A percentile compares a stretch with the other conserved stretches of the same genome.
Evolutionary conservation across 1,140 invertebrate species (phyloP).

Genomic region (Musca domestica): DNA sequence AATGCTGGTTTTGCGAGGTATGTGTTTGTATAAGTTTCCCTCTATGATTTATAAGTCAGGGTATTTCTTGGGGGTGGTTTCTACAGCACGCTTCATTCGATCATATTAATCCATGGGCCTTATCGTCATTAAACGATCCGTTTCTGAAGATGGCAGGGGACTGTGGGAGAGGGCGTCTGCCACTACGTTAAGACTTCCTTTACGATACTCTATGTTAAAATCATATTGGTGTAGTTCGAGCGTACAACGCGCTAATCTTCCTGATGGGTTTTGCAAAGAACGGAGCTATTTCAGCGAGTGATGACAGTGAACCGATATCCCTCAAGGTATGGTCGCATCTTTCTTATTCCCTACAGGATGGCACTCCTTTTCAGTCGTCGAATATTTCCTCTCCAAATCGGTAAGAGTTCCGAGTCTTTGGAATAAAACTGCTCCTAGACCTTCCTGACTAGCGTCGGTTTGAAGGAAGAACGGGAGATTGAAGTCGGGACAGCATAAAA

Average conservation of each 20-base stretch:
- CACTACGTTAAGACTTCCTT: neutral
- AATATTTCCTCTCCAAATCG: no score
- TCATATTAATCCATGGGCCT: neutral
- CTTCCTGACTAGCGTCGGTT: neutral
- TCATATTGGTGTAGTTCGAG: no score
- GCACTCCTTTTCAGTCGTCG: no score
- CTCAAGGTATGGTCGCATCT: neutral
- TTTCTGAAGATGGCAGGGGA: neutral
- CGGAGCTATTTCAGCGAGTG: no score
- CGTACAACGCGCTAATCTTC: no score
- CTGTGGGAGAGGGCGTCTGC: neutral
- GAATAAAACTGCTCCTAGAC: neutral
- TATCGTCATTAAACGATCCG: neutral
- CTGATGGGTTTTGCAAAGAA: no score
- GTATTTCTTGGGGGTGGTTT: neutral
- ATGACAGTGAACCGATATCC: no score
- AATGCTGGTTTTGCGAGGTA: neutral
- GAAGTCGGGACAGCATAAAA: no score
- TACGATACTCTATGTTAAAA: no score
- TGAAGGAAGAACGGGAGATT: no score
- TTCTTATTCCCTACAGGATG: neutral
- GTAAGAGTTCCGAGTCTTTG: neutral
- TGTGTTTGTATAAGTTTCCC: neutral
- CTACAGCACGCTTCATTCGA: neutral
- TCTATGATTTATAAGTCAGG: neutral